Percentiles rank a stretch among this genome's conserved stretches.
Conservation (phyloP, 2,797 vertebrate genomes). For the Karalla daura region DNA sequence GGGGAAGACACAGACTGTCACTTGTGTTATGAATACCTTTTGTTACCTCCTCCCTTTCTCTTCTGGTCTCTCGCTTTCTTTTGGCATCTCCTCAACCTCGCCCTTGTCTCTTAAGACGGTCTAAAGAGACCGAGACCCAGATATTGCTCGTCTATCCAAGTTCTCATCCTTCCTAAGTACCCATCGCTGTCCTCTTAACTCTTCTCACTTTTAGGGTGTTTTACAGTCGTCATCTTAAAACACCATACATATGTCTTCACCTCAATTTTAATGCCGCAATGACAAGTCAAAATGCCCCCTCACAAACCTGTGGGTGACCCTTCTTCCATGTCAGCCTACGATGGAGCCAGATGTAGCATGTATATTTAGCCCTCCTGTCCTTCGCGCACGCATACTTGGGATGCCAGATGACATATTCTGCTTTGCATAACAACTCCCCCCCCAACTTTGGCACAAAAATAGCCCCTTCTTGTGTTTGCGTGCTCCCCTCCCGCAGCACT, state of each 20-base stretch:
- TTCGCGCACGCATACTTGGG: slow-evolving; percentile 65
- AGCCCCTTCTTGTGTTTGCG: slow-evolving; percentile 64
- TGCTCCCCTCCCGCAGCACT: slow-evolving; percentile 26
- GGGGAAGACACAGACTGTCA: slow-evolving; percentile 29
- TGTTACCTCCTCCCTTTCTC: slow-evolving; percentile 23
- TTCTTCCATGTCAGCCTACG: slow-evolving; percentile 10
- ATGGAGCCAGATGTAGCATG: slow-evolving; percentile 34
- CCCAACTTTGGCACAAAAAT: slow-evolving; percentile 74
- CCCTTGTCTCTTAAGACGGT: neutral
- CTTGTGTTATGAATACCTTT: slow-evolving; percentile 35
- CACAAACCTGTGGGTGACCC: slow-evolving; percentile 32
- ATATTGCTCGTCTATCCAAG: neutral
- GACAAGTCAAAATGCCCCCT: slow-evolving; percentile 4
- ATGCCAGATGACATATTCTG: slow-evolving; percentile 73
- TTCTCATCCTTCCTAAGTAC: neutral
- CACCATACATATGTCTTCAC: neutral
- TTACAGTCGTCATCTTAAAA: neutral
- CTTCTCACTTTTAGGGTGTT: neutral
- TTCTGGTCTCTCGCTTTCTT: slow-evolving; percentile 17
- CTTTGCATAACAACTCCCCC: slow-evolving; percentile 75
- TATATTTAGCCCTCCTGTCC: slow-evolving; percentile 77
- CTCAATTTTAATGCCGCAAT: neutral
- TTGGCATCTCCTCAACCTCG: neutral
- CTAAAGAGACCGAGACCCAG: neutral
- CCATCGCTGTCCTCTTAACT: neutral